Evolutionary conservation across 2,888 invertebrate species (phyloP).

Genomic region (Gymnocheta viridis): DNA sequence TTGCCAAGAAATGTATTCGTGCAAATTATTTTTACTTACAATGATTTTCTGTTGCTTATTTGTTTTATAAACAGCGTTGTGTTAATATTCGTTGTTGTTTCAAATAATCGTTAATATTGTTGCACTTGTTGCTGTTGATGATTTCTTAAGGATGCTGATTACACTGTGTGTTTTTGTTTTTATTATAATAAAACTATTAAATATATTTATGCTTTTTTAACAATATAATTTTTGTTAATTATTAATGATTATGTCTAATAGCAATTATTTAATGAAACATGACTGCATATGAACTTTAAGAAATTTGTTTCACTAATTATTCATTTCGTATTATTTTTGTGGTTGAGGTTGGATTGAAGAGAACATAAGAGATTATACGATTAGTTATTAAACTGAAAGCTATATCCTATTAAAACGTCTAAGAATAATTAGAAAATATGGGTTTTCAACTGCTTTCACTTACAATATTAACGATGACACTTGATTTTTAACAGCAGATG

Average conservation of each 20-base stretch:
- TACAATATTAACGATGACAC: constrained; percentile 6
- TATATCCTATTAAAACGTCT: background rate
- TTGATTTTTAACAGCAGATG: constrained; percentile 44
- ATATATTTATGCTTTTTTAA: background rate
- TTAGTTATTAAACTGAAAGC: background rate
- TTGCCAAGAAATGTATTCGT: too few relatives aligned
- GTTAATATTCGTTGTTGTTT: constrained; percentile 77
- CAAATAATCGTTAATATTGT: constrained; percentile 51
- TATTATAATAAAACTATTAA: background rate
- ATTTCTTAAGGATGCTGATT: constrained; percentile 27
- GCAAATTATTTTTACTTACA: constrained; percentile 71
- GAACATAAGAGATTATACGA: too few relatives aligned
- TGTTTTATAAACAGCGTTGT: constrained; percentile 76
- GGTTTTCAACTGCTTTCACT: background rate
- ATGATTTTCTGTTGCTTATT: constrained; percentile 67
- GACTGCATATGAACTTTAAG: constrained; percentile 32
- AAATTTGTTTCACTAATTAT: background rate
- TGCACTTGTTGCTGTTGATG: constrained; percentile 34
- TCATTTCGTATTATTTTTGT: background rate
- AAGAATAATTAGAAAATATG: too few relatives aligned
- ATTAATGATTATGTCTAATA: background rate
- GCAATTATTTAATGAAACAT: constrained; percentile 46
- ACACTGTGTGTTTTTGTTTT: constrained; percentile 37
- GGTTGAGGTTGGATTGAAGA: background rate
- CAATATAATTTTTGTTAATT: background rate